phyloP scores from a whole-genome alignment of 2,888 invertebrate genomes.

The Heliconius ethilla region DNA sequence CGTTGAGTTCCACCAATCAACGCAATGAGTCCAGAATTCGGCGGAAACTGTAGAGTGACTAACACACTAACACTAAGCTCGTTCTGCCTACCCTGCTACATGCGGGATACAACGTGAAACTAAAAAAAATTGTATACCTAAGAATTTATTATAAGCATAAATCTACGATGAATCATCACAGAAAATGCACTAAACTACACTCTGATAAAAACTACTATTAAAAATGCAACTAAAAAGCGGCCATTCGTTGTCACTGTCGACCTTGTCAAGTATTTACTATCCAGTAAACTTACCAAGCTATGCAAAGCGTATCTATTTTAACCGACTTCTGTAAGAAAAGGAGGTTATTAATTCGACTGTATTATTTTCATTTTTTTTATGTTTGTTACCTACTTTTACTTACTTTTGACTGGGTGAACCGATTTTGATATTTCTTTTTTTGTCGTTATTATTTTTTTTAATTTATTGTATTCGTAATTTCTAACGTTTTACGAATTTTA shows the following conservation, averaged over 20 bases:
- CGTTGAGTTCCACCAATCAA: background rate
- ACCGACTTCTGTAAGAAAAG: no score
- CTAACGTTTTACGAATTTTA: background rate
- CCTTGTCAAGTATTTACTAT: conserved; percentile 27
- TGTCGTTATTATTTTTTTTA: background rate
- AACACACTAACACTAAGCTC: background rate
- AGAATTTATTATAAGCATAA: background rate
- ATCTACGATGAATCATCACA: conserved; percentile 26
- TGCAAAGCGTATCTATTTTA: background rate
- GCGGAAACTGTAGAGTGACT: background rate
- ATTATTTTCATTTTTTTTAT: no score
- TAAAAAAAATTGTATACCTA: background rate
- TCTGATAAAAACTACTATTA: conserved; percentile 25
- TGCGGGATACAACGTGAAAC: background rate
- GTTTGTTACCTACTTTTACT: no score
- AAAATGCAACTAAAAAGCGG: conserved; percentile 42
- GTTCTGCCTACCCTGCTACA: background rate
- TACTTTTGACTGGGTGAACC: no score
- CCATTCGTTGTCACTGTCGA: conserved; percentile 31
- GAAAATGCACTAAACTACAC: conserved; percentile 13
- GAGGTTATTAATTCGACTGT: no score
- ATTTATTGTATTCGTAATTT: background rate
- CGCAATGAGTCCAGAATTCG: background rate
- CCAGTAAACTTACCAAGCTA: conserved; percentile 9
- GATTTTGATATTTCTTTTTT: no score